Percentiles rank a stretch among this genome's conserved stretches.
Conservation (phyloP, 2,113 vertebrate species). For the Drymodes brunneopygia region DNA sequence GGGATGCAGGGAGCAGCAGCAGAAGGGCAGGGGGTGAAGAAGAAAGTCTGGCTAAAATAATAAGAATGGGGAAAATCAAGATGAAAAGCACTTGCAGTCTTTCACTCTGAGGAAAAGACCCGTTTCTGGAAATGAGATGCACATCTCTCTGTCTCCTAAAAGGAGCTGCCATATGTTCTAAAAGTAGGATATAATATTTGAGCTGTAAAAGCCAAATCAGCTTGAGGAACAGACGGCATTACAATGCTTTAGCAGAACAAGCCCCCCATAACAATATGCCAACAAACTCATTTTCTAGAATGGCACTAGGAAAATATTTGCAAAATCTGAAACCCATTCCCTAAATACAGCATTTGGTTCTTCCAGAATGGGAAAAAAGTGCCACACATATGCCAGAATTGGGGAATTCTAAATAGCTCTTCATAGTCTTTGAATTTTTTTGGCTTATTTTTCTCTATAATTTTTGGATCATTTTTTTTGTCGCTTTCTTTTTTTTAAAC, state of each 20-base stretch:
- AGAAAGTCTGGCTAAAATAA: not conserved
- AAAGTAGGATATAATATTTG: constrained; percentile 68
- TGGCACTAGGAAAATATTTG: constrained; percentile 73
- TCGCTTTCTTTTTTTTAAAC: not conserved
- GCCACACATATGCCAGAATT: not conserved
- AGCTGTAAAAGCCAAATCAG: constrained; percentile 70
- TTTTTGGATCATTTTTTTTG: not conserved
- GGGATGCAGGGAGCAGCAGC: not conserved
- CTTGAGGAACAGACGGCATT: constrained; percentile 72
- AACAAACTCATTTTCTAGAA: constrained; percentile 70
- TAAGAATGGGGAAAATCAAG: not conserved
- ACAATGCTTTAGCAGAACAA: constrained; percentile 69
- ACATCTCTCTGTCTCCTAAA: constrained; percentile 18
- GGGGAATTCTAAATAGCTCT: not conserved
- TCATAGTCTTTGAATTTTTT: not conserved
- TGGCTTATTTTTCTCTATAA: not conserved
- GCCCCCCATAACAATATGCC: constrained; percentile 66
- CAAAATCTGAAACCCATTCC: constrained; percentile 65
- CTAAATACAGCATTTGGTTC: constrained; percentile 65
- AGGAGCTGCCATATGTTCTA: constrained; percentile 56
- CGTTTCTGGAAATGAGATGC: constrained; percentile 40
- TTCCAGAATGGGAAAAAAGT: not conserved
- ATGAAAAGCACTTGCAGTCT: not conserved
- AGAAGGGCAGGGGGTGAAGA: not conserved
- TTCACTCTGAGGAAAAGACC: constrained; percentile 6